These are phyloP conservation scores for Parauchenoglanis punctatus DNA, from an alignment of 2,797 vertebrate species.

Conservation along the genomic window DNA sequence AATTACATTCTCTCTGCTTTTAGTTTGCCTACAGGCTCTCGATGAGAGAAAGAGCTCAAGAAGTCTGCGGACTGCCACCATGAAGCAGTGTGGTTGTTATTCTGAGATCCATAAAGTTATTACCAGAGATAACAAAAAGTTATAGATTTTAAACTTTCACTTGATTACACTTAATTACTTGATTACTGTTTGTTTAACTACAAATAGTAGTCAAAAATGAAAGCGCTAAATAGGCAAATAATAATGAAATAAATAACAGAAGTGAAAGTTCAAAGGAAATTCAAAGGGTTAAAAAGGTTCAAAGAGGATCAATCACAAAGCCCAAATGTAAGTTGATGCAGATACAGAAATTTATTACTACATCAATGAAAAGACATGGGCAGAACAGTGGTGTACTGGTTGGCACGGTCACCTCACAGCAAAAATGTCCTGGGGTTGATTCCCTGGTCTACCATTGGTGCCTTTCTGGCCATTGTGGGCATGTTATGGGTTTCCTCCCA, in stretches of 20 bases:
- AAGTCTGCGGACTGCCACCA: slow-evolving; percentile 18
- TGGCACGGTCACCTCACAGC: no score
- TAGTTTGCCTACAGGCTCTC: slow-evolving; percentile 13
- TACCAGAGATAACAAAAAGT: not conserved
- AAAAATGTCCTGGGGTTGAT: no score
- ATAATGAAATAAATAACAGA: not conserved
- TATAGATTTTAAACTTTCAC: not conserved
- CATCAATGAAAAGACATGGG: no score
- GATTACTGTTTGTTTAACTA: not conserved
- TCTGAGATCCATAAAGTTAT: not conserved
- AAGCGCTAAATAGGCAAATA: not conserved
- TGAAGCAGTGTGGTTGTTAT: not conserved
- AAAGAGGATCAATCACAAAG: not conserved
- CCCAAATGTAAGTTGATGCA: not conserved
- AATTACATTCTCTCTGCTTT: slow-evolving; percentile 34
- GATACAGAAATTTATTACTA: not conserved
- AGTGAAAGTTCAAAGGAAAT: not conserved
- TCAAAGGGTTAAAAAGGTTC: not conserved
- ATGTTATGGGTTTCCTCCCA: no score
- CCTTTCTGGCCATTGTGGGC: no score
- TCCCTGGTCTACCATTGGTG: no score
- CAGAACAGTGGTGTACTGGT: no score
- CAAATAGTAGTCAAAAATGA: not conserved
- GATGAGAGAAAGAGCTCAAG: slow-evolving; percentile 28
- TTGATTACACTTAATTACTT: not conserved